Evolutionary conservation across 2,888 invertebrate genomes (phyloP), one percentile per base, ranked within the genome.

Genomic region (Keiferia lycopersicella): DNA sequence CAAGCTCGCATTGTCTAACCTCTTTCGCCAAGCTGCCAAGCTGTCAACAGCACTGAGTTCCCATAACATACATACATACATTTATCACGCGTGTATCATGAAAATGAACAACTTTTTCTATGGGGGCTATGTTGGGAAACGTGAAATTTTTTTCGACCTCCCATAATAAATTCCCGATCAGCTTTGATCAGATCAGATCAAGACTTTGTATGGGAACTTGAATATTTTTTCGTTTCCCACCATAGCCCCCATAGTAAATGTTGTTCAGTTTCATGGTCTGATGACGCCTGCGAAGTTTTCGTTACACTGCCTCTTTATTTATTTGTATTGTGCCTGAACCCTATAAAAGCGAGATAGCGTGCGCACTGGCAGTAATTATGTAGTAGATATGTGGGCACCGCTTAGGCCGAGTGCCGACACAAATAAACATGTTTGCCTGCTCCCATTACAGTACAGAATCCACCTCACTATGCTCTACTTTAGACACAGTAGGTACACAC

Each of bases 391-490:
- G 60, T 71, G 69, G 70, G 69, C 68, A 71, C 7, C 68, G 69
- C 73, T 75, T 73, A 67, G 70, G 62, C 34, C 56, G 56, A 56
- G 34, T 56, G 56, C 71, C 71, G 77, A 74, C 78, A 77, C 76
- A 76, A 78, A 79, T 77, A 81, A 77, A 80, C 78, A 75, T 76
- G 78, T 77, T 78, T 75, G 76, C 69, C 62, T 67, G 78, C 66
- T 73, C 77, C 71, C 73, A 72, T 73, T 72, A 68, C 64, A 14
- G 58, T 20, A 39, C 48, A 16, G 38, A 12, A 18, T 51, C 26
- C 38, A 51, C 61, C 51, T 10, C n/a, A 34, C 56, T 11, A 16
- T 34, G n/a, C 34, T 22, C 16, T 22, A 7, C 22, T 34, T 7
- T 34, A 34, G 4, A 4, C 12, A 14, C 14, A 22, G 14, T 34